Evolutionary conservation across 2,888 invertebrate genomes (phyloP).

Genomic region (Formica aserva): DNA sequence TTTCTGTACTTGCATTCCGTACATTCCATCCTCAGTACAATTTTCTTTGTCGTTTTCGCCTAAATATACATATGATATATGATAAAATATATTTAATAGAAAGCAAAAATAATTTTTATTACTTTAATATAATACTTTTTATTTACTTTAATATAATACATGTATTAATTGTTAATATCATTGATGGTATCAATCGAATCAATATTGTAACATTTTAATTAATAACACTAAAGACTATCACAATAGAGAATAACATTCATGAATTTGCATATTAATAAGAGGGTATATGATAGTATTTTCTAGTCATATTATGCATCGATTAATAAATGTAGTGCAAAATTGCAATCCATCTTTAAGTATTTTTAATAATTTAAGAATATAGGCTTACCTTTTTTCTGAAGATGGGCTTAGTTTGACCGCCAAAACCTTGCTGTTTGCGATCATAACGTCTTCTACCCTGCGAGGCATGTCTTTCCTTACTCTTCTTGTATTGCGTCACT

Average conservation of each 20-base stretch:
- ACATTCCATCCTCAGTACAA: constrained; percentile 99
- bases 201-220: neutral
- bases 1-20: constrained; percentile 99
- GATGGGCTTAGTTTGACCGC: constrained; percentile 99
- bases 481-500: constrained; percentile 99
- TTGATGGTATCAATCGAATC: neutral
- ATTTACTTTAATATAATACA: neutral
- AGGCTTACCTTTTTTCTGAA: constrained; percentile 98
- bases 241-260: neutral
- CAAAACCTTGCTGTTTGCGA: constrained; percentile 99
- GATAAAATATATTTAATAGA: constrained; percentile 31
- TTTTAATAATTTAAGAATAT: neutral
- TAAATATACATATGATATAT: constrained; percentile 84
- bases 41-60: constrained; percentile 99
- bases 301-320: neutral
- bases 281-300: neutral
- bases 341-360: neutral
- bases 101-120: neutral
- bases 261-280: neutral
- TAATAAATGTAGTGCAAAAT: constrained; percentile 11
- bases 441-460: constrained; percentile 99
- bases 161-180: neutral
- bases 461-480: constrained; percentile 98
- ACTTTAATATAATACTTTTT: neutral
- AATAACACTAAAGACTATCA: neutral